Percentiles rank a stretch among this genome's conserved stretches.
phyloP scores from a whole-genome alignment of 2,113 vertebrate genomes.

The Syrrhaptes paradoxus region DNA sequence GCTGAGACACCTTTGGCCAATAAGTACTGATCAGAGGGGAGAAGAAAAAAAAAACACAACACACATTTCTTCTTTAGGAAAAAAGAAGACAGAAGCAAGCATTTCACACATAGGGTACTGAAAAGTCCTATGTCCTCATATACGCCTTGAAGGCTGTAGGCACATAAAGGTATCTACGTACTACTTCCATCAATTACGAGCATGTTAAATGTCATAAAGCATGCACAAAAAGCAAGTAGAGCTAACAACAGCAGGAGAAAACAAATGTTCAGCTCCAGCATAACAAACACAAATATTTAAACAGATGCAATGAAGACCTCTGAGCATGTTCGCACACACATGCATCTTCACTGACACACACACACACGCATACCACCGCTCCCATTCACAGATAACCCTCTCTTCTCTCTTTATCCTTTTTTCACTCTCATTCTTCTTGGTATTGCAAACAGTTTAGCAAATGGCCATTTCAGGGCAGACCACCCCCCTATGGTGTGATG shows the following conservation, averaged over 20 bases:
- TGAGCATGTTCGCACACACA: not conserved
- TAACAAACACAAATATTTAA: not conserved
- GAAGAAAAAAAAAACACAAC: not conserved
- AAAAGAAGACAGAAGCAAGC: not conserved
- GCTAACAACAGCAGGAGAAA: not conserved
- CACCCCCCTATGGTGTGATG: not conserved
- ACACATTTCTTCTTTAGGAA: not conserved
- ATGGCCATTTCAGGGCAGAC: not conserved
- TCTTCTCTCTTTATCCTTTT: not conserved
- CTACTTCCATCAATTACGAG: not conserved
- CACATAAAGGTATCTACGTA: not conserved
- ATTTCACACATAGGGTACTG: not conserved
- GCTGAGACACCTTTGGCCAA: not conserved
- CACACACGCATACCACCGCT: accelerated
- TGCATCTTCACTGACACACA: not conserved
- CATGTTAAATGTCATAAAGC: not conserved
- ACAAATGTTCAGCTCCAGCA: not conserved
- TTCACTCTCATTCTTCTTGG: not conserved
- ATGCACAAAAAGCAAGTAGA: not conserved
- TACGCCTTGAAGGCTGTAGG: not conserved
- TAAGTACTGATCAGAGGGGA: not conserved
- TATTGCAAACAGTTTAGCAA: not conserved
- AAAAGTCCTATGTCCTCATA: not conserved
- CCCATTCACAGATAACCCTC: not conserved
- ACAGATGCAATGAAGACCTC: not conserved